Percentiles rank a stretch among this genome's conserved stretches.
Conservation (phyloP, 2,888 invertebrate genomes). For the Idaea straminata region DNA sequence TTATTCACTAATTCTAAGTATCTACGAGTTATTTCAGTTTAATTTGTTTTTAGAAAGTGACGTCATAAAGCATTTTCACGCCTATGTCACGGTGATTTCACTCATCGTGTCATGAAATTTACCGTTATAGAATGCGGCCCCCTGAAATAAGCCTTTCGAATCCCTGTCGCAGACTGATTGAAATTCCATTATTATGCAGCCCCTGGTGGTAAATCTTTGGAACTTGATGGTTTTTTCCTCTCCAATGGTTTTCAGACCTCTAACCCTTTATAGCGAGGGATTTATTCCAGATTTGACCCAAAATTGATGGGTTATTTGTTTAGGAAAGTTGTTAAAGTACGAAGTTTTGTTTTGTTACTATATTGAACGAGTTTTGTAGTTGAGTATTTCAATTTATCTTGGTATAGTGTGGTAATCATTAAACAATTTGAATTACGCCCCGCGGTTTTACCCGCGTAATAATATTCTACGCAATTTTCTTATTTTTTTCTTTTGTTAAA, state of each 20-base stretch:
- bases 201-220: slow-evolving; percentile 68
- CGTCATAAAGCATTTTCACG: no score
- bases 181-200: slow-evolving; percentile 75
- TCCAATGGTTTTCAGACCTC: slow-evolving; percentile 48
- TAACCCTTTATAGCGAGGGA: slow-evolving; percentile 54
- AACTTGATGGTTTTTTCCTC: slow-evolving; percentile 64
- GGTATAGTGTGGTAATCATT: background rate
- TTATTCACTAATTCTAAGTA: no score
- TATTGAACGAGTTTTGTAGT: background rate
- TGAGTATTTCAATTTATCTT: slow-evolving; percentile 17
- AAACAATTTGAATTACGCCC: no score
- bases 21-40: no score
- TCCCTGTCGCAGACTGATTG: slow-evolving; percentile 59
- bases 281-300: slow-evolving; percentile 54
- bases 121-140: background rate
- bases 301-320: slow-evolving; percentile 41
- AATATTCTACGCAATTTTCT: no score
- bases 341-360: background rate
- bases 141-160: slow-evolving; percentile 8
- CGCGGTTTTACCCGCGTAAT: no score
- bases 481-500: no score
- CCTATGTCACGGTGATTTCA: background rate
- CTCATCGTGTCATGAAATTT: background rate
- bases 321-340: slow-evolving; percentile 14
- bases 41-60: no score